These are phyloP conservation scores for Anguilla marmorata DNA, from an alignment of 2,797 vertebrate species.

Conservation along the genomic window DNA sequence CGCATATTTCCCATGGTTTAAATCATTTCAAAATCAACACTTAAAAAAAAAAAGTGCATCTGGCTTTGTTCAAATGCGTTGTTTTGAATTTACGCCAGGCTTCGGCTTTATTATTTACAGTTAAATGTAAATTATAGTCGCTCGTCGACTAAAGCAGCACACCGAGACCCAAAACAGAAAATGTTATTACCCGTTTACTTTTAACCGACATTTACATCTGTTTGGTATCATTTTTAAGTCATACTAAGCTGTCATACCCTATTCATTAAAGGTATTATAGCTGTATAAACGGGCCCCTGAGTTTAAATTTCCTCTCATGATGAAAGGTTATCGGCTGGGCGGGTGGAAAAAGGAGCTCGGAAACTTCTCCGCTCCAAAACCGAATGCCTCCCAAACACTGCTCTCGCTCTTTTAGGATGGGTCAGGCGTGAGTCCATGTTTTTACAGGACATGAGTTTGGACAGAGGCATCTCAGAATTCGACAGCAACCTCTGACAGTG, in stretches of 20 bases:
- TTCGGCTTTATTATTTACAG: not conserved
- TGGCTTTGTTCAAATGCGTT: constrained; percentile 1
- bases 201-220: not conserved
- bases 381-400: not conserved
- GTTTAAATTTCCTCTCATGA: not conserved
- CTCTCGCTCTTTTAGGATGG: not conserved
- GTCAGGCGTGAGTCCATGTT: not conserved
- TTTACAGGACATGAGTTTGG: not conserved
- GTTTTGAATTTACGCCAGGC: not conserved
- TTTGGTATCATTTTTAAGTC: not conserved
- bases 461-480: not conserved
- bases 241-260: not conserved
- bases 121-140: not conserved
- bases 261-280: not conserved
- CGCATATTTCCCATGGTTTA: not conserved
- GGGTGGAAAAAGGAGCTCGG: not conserved
- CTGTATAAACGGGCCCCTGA: not conserved
- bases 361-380: not conserved
- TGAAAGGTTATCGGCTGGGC: not conserved
- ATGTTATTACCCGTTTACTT: not conserved
- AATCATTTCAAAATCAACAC: not conserved
- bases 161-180: not conserved
- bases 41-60: not conserved
- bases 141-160: not conserved
- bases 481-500: not conserved